Conservation (phyloP, 1,140 invertebrate species). For the Lucilia sericata region DNA sequence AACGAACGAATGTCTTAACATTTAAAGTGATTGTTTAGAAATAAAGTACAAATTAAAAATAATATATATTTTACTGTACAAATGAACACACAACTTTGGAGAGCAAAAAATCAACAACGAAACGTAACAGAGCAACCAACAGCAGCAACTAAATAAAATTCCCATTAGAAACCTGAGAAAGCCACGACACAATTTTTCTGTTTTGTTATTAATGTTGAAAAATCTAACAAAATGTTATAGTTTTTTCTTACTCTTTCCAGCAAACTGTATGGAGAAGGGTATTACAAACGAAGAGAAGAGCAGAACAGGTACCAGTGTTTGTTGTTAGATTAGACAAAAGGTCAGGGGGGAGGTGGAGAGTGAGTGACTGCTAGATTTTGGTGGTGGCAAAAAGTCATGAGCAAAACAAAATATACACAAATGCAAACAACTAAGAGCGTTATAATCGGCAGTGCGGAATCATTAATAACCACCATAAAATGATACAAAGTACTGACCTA, state of each 20-base stretch:
- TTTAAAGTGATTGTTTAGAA: constrained; percentile 25
- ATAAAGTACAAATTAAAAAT: not conserved
- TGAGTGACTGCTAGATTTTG: not conserved
- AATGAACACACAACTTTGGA: too few relatives aligned
- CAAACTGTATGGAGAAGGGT: not conserved
- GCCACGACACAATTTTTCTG: constrained; percentile 37
- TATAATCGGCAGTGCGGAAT: too few relatives aligned
- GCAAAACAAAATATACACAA: not conserved
- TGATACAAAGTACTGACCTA: too few relatives aligned
- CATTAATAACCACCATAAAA: too few relatives aligned
- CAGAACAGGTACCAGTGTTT: too few relatives aligned
- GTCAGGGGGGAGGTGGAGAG: not conserved
- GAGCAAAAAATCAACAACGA: not conserved
- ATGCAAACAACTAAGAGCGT: not conserved
- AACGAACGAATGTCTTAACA: not conserved
- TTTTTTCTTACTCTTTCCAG: not conserved
- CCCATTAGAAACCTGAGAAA: constrained; percentile 17
- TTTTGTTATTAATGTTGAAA: too few relatives aligned
- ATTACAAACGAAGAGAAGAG: too few relatives aligned
- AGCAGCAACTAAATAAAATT: not conserved
- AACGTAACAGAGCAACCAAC: not conserved
- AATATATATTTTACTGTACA: too few relatives aligned
- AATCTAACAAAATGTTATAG: not conserved
- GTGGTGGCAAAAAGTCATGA: not conserved
- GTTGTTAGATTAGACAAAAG: not conserved